phyloP scores from a whole-genome alignment of 23 tunicate species.

The Styela plicata region DNA sequence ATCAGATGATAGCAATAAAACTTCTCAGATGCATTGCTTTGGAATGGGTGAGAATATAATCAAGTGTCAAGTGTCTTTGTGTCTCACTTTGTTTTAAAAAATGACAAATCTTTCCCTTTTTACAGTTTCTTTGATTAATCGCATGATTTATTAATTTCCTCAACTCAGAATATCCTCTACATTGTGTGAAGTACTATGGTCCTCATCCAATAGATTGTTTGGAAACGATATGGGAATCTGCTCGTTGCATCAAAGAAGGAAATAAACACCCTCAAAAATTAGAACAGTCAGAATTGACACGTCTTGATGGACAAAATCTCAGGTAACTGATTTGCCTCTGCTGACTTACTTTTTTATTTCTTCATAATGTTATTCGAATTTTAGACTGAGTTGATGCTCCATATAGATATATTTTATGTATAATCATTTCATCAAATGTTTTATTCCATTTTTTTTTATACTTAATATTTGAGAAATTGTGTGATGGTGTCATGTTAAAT shows the following conservation, averaged over 20 bases:
- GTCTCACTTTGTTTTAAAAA: background rate
- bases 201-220: constrained; percentile 28
- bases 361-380: no score
- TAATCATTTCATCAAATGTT: no score
- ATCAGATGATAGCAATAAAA: constrained; percentile 8
- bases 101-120: background rate
- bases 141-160: no score
- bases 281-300: background rate
- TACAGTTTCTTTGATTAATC: no score
- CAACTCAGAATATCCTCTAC: background rate
- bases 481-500: background rate
- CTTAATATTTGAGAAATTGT: background rate
- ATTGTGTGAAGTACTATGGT: constrained; percentile 17
- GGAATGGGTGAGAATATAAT: constrained; percentile 25
- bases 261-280: constrained; percentile 13
- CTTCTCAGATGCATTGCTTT: constrained; percentile 25
- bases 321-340: no score
- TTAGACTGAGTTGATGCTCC: no score
- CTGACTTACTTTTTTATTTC: no score
- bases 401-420: background rate
- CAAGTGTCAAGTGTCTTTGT: background rate
- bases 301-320: background rate
- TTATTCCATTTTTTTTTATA: background rate
- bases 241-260: constrained; percentile 1
- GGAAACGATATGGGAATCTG: constrained; percentile 19